Conservation (phyloP, 2,888 invertebrate genomes). For the Nephrotoma flavescens region DNA sequence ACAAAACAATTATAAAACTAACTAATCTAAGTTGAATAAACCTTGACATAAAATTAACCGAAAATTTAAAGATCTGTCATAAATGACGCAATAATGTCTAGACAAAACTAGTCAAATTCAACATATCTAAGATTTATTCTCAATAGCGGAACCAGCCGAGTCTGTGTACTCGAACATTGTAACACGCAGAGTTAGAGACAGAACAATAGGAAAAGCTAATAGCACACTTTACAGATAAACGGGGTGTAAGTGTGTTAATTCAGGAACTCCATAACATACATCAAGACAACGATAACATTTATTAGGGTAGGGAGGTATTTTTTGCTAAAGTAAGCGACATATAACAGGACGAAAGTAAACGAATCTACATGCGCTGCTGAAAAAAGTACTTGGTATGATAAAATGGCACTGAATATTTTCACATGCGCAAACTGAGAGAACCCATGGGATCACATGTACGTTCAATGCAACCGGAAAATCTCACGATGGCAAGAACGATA, state of each 20-base stretch:
- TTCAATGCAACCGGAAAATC: constrained; percentile 12
- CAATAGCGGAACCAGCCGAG: background rate
- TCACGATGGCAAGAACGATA: constrained; percentile 11
- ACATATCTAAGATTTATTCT: background rate
- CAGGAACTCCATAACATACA: constrained; percentile 2
- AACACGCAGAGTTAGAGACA: constrained; percentile 7
- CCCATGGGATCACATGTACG: constrained; percentile 14
- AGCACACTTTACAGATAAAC: background rate
- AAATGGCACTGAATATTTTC: constrained; percentile 15
- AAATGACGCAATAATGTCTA: too few species aligned
- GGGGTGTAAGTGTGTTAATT: constrained; percentile 5
- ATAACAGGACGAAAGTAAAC: constrained; percentile 9
- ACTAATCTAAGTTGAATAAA: too few species aligned
- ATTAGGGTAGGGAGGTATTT: too few species aligned
- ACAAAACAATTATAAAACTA: too few species aligned
- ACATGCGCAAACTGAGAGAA: constrained; percentile 13
- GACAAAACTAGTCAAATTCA: too few species aligned
- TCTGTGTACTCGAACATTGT: background rate
- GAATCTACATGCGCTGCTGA: background rate
- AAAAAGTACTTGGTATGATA: constrained; percentile 11
- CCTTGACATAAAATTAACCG: too few species aligned
- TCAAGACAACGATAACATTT: background rate
- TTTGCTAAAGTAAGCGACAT: constrained; percentile 10
- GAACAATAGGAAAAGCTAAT: constrained; percentile 8
- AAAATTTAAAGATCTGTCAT: too few species aligned